Evolutionary conservation across 2,113 vertebrate species (phyloP).

Genomic region (Microtus oregoni): DNA sequence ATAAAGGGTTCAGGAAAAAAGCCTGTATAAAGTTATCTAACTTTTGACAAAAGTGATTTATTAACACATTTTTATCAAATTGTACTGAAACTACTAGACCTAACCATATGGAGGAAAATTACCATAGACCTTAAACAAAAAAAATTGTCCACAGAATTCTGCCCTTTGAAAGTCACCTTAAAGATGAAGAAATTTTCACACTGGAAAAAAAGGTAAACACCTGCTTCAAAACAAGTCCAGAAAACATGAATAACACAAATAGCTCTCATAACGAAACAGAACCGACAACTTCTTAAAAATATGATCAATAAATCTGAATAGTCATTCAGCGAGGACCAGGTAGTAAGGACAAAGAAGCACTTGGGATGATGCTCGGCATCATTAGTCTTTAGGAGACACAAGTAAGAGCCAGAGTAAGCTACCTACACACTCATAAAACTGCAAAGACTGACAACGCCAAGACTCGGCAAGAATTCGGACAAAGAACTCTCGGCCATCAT

Average conservation of each 20-base stretch:
- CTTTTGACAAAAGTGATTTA: conserved; percentile 36
- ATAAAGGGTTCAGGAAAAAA: background rate
- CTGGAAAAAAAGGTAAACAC: conserved; percentile 1
- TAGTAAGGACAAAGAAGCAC: conserved; percentile 1
- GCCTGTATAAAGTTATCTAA: background rate
- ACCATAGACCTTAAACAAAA: background rate
- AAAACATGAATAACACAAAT: background rate
- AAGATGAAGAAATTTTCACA: background rate
- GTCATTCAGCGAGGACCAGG: background rate
- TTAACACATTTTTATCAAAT: background rate
- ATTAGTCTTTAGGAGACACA: conserved; percentile 3
- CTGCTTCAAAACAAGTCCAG: conserved; percentile 12
- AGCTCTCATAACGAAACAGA: background rate
- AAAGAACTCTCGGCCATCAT: background rate
- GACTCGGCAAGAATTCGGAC: background rate
- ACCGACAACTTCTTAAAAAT: background rate
- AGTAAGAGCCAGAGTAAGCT: background rate
- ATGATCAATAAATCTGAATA: background rate
- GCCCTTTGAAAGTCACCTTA: conserved; percentile 24
- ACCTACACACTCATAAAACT: background rate
- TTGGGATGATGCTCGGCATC: background rate
- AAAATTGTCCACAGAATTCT: background rate
- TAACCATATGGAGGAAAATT: too few relatives aligned
- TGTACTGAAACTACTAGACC: too few relatives aligned
- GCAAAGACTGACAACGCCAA: conserved; percentile 3